Percentiles rank a stretch among this genome's conserved stretches.
These are phyloP conservation scores for Heliconius melpomene DNA, from an alignment of 1,140 invertebrate genomes.

Conservation along the genomic window DNA sequence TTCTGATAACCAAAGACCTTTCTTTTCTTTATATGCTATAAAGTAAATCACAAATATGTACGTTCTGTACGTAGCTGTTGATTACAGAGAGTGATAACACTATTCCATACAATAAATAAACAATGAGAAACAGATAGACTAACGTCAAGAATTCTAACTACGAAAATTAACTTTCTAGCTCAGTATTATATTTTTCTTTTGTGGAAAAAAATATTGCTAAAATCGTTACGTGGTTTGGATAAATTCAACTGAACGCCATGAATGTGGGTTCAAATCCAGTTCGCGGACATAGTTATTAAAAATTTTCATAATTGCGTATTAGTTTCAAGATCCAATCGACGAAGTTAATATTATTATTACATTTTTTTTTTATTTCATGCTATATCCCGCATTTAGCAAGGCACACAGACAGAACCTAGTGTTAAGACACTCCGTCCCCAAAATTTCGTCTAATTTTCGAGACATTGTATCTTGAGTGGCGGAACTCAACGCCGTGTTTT, in stretches of 20 bases:
- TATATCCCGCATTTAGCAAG: no score
- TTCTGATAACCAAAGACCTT: not conserved
- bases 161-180: not conserved
- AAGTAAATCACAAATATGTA: not conserved
- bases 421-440: no score
- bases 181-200: not conserved
- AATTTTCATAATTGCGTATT: not conserved
- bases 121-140: not conserved
- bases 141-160: not conserved
- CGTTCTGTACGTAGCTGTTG: not conserved
- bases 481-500: no score
- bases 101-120: constrained; percentile 8
- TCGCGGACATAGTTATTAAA: no score
- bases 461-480: no score
- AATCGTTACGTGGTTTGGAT: not conserved
- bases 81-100: not conserved
- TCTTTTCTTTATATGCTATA: not conserved
- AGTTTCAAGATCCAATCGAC: no score
- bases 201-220: not conserved
- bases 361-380: no score
- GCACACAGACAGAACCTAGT: no score
- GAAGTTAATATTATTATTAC: no score
- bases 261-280: no score
- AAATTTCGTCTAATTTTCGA: no score
- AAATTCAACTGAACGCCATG: no score